These are phyloP conservation scores for Ranitomeya variabilis DNA, from an alignment of 2,113 vertebrate species.

Conservation along the genomic window DNA sequence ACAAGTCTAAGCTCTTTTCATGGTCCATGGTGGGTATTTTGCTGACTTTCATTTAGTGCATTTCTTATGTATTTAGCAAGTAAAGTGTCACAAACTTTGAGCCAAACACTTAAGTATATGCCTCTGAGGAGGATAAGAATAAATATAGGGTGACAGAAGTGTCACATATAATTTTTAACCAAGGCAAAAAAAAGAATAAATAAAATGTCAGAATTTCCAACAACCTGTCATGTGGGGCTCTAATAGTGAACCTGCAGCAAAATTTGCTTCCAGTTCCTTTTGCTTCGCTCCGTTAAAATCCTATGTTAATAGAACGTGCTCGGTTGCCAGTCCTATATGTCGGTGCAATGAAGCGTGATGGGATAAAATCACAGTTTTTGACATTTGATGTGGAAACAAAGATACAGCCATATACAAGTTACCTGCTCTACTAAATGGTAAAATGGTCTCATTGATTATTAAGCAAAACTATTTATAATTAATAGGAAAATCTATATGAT, in stretches of 20 bases:
- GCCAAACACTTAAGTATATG: slow-evolving; percentile 39
- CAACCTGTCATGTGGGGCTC: slow-evolving; percentile 39
- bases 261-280: slow-evolving; percentile 36
- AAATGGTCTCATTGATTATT: not conserved
- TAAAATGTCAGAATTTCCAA: slow-evolving; percentile 40
- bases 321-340: slow-evolving; percentile 28
- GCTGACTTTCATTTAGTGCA: slow-evolving; percentile 9
- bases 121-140: slow-evolving; percentile 29
- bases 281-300: slow-evolving; percentile 5
- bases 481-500: not conserved
- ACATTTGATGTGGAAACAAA: slow-evolving; percentile 5
- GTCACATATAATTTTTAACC: slow-evolving; percentile 46
- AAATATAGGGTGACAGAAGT: slow-evolving; percentile 50
- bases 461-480: not conserved
- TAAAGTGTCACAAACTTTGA: slow-evolving; percentile 49
- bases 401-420: not conserved
- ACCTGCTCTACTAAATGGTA: not conserved
- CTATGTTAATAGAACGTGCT: slow-evolving; percentile 16
- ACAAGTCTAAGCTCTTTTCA: not conserved
- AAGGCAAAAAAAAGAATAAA: slow-evolving; percentile 20
- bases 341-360: slow-evolving; percentile 7
- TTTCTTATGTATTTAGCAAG: slow-evolving; percentile 37
- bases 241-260: slow-evolving; percentile 41
- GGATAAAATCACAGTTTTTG: slow-evolving; percentile 7
- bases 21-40: not conserved